Evolutionary conservation across 2,888 invertebrate genomes (phyloP).

Genomic region (Polydrusus pterygomalis): DNA sequence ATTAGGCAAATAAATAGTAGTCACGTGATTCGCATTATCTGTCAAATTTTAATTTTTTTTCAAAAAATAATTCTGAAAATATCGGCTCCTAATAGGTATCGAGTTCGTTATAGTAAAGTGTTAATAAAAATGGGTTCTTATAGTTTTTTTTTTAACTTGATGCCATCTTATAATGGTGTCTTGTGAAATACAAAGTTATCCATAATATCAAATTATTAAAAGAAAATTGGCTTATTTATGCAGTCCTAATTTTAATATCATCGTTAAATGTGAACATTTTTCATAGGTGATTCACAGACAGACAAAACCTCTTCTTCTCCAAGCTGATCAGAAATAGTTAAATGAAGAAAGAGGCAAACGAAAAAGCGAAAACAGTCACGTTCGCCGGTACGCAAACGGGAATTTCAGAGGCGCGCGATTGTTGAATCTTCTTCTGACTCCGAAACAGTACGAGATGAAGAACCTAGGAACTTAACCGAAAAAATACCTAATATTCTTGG

Average conservation of each 20-base stretch:
- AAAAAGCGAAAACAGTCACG: constrained; percentile 11
- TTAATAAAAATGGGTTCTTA: constrained; percentile 8
- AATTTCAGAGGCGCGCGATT: background rate
- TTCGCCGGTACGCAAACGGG: constrained; percentile 10
- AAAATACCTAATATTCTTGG: constrained; percentile 10
- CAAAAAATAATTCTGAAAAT: too few species aligned
- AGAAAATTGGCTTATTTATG: background rate
- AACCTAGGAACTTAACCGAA: constrained; percentile 5
- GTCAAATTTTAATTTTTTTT: too few species aligned
- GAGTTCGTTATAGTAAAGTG: constrained; percentile 10
- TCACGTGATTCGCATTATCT: too few species aligned
- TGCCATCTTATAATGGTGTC: constrained; percentile 16
- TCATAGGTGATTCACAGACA: constrained; percentile 12
- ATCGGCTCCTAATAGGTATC: background rate
- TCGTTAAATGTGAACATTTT: constrained; percentile 8
- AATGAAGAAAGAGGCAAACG: constrained; percentile 4
- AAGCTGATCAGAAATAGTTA: constrained; percentile 7
- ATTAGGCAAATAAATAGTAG: too few species aligned
- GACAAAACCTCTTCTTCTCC: constrained; percentile 10
- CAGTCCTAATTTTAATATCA: background rate
- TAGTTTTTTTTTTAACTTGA: background rate
- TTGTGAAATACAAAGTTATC: constrained; percentile 8
- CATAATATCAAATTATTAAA: background rate
- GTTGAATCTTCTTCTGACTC: constrained; percentile 2
- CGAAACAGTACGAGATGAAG: constrained; percentile 9